phyloP scores from a whole-genome alignment of 2,797 vertebrate genomes.

The Poecile montanus region DNA sequence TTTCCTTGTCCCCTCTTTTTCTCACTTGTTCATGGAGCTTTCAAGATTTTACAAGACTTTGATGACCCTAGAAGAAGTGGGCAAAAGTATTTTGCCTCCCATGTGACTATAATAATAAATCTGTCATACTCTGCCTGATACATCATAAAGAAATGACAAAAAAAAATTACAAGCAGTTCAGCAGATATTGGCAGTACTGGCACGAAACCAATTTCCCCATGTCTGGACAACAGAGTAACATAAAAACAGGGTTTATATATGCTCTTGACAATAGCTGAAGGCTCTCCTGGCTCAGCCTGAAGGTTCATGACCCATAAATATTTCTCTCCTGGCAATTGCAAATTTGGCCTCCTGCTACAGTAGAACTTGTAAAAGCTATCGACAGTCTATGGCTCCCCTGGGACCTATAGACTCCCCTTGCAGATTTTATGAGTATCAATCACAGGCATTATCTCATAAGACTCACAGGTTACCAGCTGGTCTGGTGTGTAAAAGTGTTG shows the following conservation, averaged over 20 bases:
- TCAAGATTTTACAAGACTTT: background rate
- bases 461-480: conserved; percentile 21
- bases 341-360: conserved; percentile 22
- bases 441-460: conserved; percentile 22
- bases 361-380: conserved; percentile 47
- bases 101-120: background rate
- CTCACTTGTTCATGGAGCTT: background rate
- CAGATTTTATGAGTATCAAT: conserved; percentile 31
- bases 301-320: conserved; percentile 60
- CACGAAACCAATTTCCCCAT: conserved; percentile 17
- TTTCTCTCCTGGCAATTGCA: conserved; percentile 48
- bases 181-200: conserved; percentile 17
- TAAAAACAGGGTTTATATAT: conserved; percentile 40
- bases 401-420: conserved; percentile 7
- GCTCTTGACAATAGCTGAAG: conserved; percentile 37
- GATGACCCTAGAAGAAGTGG: conserved; percentile 9
- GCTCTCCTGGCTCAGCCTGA: conserved; percentile 43
- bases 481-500: background rate
- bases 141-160: background rate
- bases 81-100: background rate
- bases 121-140: background rate
- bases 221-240: background rate
- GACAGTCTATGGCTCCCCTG: conserved; percentile 12
- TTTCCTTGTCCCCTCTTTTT: background rate
- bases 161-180: background rate